Evolutionary conservation across 2,888 invertebrate genomes (phyloP), one percentile per base, ranked within the genome.

Genomic region (Latheticus oryzae): DNA sequence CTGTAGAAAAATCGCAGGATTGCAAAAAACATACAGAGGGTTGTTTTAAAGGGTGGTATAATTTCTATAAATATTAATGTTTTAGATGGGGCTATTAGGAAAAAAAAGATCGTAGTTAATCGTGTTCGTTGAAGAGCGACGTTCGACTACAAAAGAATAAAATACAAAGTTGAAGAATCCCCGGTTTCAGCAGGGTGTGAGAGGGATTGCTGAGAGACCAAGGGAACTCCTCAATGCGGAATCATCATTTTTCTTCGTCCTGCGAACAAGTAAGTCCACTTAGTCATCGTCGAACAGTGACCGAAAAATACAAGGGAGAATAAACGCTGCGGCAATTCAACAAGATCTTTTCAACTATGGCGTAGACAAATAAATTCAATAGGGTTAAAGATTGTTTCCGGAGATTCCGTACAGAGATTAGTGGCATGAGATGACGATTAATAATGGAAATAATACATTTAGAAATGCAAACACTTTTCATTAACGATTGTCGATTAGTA

Each of bases 171-270:
- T 54, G 47, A 68, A 72, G 72, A 70, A 73, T 72, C 70, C 70
- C 70, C 67, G 66, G 70, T 66, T 70, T 70, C 66, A 65, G 66
- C 70, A 67, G 70, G 65, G 72, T 66, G 71, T 60, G 70, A 72
- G 73, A 71, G 73, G 73, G 71, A 72, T 73, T 70, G 74, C 66
- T 61, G 65, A 64, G 73, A 73, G 74, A 74, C 73, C 73, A 69
- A 63, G 74, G 74, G 73, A 74, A 76, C 73, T 76, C 73, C 73
- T 76, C 76, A 75, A 76, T 77, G 78, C 77, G 76, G 78, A 78
- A 79, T 79, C 79, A 78, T 79, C 79, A 81, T 81, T 80, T 80
- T 78, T 81, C 81, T 80, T 78, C 78, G 80, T 80, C 80, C 74
- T 70, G 71, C 75, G 77, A 80, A 80, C 81, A 80, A 81, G 80